These are phyloP conservation scores for Cinara cedri DNA, from an alignment of 2,888 invertebrate genomes.

Conservation along the genomic window DNA sequence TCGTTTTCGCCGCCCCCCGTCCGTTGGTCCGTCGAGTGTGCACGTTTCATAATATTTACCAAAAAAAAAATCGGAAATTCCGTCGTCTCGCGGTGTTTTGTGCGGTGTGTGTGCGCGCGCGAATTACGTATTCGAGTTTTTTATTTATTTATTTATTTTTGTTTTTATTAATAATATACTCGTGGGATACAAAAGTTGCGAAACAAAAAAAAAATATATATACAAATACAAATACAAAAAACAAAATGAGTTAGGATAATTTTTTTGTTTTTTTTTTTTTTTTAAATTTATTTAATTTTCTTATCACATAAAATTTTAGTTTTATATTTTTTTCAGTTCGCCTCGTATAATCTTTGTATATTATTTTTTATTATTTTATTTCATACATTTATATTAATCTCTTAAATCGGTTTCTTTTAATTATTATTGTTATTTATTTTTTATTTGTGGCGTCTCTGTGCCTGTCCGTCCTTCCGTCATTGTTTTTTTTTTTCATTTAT, in stretches of 20 bases:
- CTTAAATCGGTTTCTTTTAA: constrained; percentile 12
- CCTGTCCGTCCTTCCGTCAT: constrained; percentile 49
- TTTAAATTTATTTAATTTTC: constrained; percentile 14
- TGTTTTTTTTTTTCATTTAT: constrained; percentile 4
- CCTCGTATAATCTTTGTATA: constrained; percentile 34
- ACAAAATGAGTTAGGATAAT: constrained; percentile 40
- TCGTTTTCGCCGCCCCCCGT: constrained; percentile 24
- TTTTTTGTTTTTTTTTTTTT: constrained; percentile 16
- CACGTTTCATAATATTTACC: no score
- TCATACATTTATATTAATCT: neutral
- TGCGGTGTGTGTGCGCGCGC: neutral
- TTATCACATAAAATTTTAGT: constrained; percentile 6
- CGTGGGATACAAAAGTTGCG: constrained; percentile 6
- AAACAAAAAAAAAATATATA: constrained; percentile 14
- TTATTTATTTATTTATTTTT: neutral
- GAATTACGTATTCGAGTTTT: no score
- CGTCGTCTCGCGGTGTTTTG: neutral
- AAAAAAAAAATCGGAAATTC: neutral
- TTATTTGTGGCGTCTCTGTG: constrained; percentile 50
- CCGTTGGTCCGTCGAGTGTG: neutral
- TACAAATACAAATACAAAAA: no score
- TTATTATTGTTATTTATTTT: constrained; percentile 19
- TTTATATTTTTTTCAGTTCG: neutral
- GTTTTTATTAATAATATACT: neutral
- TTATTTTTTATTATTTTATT: neutral